Evolutionary conservation across 1,140 invertebrate species (phyloP), one percentile per base, ranked within the genome.

Genomic region (Sminthurides bifidus): DNA sequence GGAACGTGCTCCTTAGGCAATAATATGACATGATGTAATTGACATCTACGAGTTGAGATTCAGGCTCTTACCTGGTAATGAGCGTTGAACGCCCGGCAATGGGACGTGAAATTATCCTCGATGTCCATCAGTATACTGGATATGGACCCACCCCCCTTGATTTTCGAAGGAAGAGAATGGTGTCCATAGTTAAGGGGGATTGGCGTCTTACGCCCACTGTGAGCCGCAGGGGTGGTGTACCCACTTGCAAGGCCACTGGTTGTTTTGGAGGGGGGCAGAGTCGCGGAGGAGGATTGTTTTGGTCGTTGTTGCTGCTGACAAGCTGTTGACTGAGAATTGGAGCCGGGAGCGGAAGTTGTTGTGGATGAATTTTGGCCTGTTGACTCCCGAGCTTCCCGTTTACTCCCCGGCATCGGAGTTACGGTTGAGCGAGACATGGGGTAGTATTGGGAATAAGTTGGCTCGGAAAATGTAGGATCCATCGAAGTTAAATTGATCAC

Each of bases 81-180:
- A 14, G 73, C 73, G 58, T 80, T 80, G 65, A 82, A 82, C 12
- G 75, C 75, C 29, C 77, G 72, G 64, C 81, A 82, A 65, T 82
- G 81, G 54, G 76, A 77, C 3, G 78, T 75, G 65, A 83, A 82
- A 10, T 78, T 77, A 1, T 77, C 79, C 23, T 77, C 74, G 10
- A 46, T 46, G 74, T 74, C 46, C 6, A 41, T 6, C 6, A 31
- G 14, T 6, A 46, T 29, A 21, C 21, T 24, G 23, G 44, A 46
- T 14, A 6, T 24, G 3, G 10, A 40, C 75, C 72, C 6, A 74
- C 62, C 15, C 68, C 65, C 66, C 75, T 77, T 31, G 67, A 67
- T 63, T 73, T 73, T 33, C 72, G 60, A 23, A 19, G 19, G 29
- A 27, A 46, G 50, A n/a, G 14, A 14, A 3, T 4, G 21, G 21